phyloP scores from a whole-genome alignment of 2,113 vertebrate genomes.

The Gadus chalcogrammus region DNA sequence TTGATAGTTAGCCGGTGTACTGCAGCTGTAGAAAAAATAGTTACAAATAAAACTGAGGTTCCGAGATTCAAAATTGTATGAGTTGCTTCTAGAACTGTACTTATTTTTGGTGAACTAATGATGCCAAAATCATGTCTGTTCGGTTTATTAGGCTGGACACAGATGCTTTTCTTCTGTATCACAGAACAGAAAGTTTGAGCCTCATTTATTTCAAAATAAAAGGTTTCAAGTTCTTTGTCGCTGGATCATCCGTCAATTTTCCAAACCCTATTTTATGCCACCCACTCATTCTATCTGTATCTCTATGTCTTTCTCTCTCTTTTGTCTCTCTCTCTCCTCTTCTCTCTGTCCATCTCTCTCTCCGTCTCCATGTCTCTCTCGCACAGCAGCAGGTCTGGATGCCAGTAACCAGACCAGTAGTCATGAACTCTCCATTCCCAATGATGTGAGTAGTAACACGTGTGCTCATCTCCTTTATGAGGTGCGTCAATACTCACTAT shows the following conservation, averaged over 20 bases:
- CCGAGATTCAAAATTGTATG: too few relatives aligned
- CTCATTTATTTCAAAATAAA: neutral
- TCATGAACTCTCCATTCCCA: constrained; percentile 99
- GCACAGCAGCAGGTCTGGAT: constrained; percentile 87
- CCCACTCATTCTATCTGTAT: neutral
- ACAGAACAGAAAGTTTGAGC: too few relatives aligned
- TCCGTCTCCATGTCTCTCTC: constrained; percentile 40
- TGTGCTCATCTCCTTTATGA: too few relatives aligned
- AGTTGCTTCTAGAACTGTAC: too few relatives aligned
- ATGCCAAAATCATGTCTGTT: neutral
- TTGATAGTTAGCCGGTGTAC: too few relatives aligned
- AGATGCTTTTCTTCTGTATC: too few relatives aligned
- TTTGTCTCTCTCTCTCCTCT: constrained; percentile 16
- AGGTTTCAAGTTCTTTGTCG: neutral
- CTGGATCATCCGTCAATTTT: constrained; percentile 67
- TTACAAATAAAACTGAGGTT: too few relatives aligned
- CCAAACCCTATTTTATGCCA: constrained; percentile 66
- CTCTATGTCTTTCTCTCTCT: constrained; percentile 49
- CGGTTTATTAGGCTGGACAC: too few relatives aligned
- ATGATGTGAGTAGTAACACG: constrained; percentile 89
- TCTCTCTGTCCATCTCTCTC: constrained; percentile 16
- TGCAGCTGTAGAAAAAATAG: too few relatives aligned
- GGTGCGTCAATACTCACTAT: too few relatives aligned
- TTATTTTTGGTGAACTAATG: too few relatives aligned
- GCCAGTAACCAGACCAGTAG: constrained; percentile 96